Evolutionary conservation across 2,888 invertebrate genomes (phyloP).

Genomic region (Drosophila acutilabella): DNA sequence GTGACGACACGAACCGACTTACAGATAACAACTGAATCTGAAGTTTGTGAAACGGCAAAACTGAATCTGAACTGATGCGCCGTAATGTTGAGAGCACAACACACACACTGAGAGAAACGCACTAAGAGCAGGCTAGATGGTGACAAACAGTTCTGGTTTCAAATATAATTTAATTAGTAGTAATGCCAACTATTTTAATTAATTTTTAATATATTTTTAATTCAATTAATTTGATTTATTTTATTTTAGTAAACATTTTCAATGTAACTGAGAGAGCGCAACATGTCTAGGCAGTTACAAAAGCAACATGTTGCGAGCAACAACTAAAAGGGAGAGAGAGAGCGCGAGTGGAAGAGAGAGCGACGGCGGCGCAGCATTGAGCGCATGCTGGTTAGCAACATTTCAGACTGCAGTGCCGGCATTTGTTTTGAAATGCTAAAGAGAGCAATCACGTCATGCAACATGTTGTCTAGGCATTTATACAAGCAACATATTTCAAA

Average conservation of each 20-base stretch:
- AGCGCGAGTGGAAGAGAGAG: constrained; percentile 8
- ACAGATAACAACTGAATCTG: constrained; percentile 79
- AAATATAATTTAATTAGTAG: too few species aligned
- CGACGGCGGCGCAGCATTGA: constrained; percentile 29
- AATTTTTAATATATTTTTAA: not conserved
- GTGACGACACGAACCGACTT: constrained; percentile 65
- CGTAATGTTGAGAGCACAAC: constrained; percentile 71
- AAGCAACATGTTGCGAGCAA: constrained; percentile 64
- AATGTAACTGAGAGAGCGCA: constrained; percentile 46
- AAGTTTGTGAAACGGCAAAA: constrained; percentile 31
- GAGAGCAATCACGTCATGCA: constrained; percentile 11
- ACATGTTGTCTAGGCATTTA: constrained; percentile 29
- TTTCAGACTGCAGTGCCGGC: constrained; percentile 20
- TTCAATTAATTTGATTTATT: not conserved
- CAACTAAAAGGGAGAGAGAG: not conserved
- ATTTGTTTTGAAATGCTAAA: constrained; percentile 28
- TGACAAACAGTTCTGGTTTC: not conserved
- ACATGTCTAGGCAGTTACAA: constrained; percentile 55
- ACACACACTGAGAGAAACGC: constrained; percentile 42
- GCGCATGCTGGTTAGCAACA: constrained; percentile 45
- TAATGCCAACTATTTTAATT: not conserved
- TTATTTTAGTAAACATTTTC: not conserved
- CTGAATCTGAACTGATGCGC: constrained; percentile 69
- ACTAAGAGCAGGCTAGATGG: not conserved
- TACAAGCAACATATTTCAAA: constrained; percentile 23